phyloP scores from a whole-genome alignment of 2,888 invertebrate species.

The Lacanobia oleracea region DNA sequence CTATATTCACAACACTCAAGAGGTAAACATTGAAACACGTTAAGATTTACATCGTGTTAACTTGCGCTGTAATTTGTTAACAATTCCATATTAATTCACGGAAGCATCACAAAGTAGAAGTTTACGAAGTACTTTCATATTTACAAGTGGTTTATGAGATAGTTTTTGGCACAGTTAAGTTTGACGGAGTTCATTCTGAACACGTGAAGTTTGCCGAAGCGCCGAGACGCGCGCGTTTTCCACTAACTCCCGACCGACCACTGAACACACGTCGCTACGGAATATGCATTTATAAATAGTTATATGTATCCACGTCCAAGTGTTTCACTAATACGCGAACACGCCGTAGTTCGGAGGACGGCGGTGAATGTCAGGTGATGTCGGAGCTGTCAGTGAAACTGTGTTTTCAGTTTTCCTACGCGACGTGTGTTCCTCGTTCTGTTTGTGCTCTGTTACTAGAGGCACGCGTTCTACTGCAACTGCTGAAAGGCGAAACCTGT shows the following conservation, averaged over 20 bases:
- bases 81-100: constrained; percentile 78
- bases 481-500: constrained; percentile 90
- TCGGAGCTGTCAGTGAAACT: constrained; percentile 88
- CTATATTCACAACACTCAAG: constrained; percentile 89
- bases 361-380: constrained; percentile 85
- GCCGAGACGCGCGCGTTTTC: constrained; percentile 75
- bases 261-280: constrained; percentile 81
- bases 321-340: constrained; percentile 80
- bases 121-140: constrained; percentile 72
- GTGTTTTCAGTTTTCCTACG: constrained; percentile 86
- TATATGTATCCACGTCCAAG: constrained; percentile 79
- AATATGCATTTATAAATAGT: constrained; percentile 87
- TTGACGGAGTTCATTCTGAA: constrained; percentile 77
- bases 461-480: constrained; percentile 88
- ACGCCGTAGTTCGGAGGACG: constrained; percentile 77
- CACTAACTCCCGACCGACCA: constrained; percentile 77
- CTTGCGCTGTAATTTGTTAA: constrained; percentile 70
- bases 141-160: constrained; percentile 75
- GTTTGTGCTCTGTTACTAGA: constrained; percentile 89
- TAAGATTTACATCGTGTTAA: constrained; percentile 83
- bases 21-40: constrained; percentile 87
- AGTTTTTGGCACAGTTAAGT: constrained; percentile 84
- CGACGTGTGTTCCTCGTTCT: constrained; percentile 87
- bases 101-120: constrained; percentile 73
- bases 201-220: constrained; percentile 77